Evolutionary conservation across 2,888 invertebrate genomes (phyloP), one percentile per base, ranked within the genome.

Genomic region (Phyllotreta cruciferae): DNA sequence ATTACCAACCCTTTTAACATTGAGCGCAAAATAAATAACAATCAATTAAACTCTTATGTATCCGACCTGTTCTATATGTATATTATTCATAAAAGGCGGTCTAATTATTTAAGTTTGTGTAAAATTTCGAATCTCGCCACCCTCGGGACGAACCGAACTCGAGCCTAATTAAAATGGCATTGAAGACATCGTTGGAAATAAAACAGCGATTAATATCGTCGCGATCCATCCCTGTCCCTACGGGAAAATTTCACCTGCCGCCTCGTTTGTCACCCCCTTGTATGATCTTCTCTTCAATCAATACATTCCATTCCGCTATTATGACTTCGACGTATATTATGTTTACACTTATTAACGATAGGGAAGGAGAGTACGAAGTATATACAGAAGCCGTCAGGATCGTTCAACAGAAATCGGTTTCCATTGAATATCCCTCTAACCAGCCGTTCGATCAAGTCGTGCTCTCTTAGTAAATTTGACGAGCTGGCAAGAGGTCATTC

Each of bases 241-340:
- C 36, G 58, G 56, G 62, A 62, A 49, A 53, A 61, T 64, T 60
- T 68, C 70, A 71, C 71, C 71, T 70, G 68, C 68, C 70, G 68
- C 69, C 66, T 24, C 50, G 42, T 57, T 66, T 68, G 63, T 41
- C 63, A 53, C 62, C 67, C 68, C 69, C 66, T 68, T 63, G 64
- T 62, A 66, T 60, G 49, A 61, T 63, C 68, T 70, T 69, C 64
- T 64, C 44, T 64, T 66, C 66, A 71, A 73, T 73, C 72, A 71
- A 71, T 73, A 73, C 66, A 71, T 73, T 72, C 70, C 70, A 64
- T 64, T 72, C 66, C 64, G 4, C 67, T 53, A 56, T 66, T 64
- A 69, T 67, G 62, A 66, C 61, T 61, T n/a, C 50, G 38, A 56
- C 41, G 54, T 62, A 56, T 64, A 65, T 62, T 52, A 38, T 66